phyloP scores from a whole-genome alignment of 37 sponge, comb jelly and placozoan species.

The Haliclona indistincta region DNA sequence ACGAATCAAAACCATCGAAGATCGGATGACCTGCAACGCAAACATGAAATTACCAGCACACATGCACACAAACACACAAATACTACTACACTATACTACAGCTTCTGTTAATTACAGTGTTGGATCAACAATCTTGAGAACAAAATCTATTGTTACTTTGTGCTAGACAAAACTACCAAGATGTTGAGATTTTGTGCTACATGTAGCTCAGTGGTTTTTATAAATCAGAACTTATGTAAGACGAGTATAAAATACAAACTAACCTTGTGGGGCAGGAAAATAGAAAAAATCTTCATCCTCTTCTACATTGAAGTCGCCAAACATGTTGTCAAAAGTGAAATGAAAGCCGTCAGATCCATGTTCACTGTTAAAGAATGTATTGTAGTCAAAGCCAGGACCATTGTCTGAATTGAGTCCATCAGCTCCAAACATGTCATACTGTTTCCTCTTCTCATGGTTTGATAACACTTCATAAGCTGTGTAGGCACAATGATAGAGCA shows the following conservation, averaged over 20 bases:
- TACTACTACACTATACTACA: too few species aligned
- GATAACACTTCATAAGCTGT: constrained; percentile 75
- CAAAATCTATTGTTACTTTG: too few species aligned
- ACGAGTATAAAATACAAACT: background rate
- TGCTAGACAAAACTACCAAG: too few species aligned
- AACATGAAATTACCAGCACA: too few species aligned
- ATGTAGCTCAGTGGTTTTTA: too few species aligned
- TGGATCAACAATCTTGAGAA: too few species aligned
- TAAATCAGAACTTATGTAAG: background rate
- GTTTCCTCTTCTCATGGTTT: constrained; percentile 53
- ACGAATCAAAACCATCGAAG: too few species aligned
- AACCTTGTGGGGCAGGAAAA: background rate
- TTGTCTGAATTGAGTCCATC: constrained; percentile 5
- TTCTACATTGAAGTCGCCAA: constrained; percentile 29
- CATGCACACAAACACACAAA: too few species aligned
- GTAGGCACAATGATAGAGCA: background rate
- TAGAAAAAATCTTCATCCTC: constrained; percentile 27
- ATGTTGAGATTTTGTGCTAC: too few species aligned
- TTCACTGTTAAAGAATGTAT: constrained; percentile 41
- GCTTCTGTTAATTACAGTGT: too few species aligned
- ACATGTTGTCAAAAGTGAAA: constrained; percentile 68
- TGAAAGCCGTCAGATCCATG: constrained; percentile 6
- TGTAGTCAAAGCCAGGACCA: constrained; percentile 49
- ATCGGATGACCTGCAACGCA: too few species aligned
- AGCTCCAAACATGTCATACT: constrained; percentile 67